Evolutionary conservation across 2,888 invertebrate species (phyloP), one percentile per base, ranked within the genome.

Genomic region (Dione vanillae): DNA sequence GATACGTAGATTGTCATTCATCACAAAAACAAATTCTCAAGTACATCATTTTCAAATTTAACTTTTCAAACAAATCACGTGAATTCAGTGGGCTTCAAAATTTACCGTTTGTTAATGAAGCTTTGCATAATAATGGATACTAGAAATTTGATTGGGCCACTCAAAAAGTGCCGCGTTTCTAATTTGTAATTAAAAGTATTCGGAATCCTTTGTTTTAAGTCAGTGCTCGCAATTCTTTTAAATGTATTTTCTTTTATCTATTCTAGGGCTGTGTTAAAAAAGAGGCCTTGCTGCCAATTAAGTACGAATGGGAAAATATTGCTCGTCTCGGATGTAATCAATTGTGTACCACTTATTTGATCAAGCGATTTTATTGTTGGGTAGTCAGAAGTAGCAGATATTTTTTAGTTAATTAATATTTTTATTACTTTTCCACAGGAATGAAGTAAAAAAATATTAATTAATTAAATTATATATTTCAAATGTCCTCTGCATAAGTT

Each of bases 61-160:
- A 73, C 37, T 67, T 27, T 67, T 10, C 35, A 41, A 65, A 67
- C 56, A 70, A 73, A 71, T 66, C 68, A 68, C 51, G 61, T 54
- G 16, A 62, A 61, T 68, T 68, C 56, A 51, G 54, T 73, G 66
- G 70, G 65, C 70, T 47, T 70, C 67, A 61, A 71, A 68, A 67
- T 41, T 56, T 62, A 65, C 41, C 70, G 65, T 47, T 72, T 67
- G 67, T 73, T 72, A 77, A 77, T 75, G 74, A 73, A 76, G 86
- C 86, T 91, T 91, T 90, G 87, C 90, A 91, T 91, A 89, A 84
- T 87, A 84, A 87, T 85, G 84, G 81, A 81, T 78, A 80, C 72
- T 81, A 85, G 85, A 83, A 79, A 78, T 79, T 82, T 85, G 85
- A 84, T 85, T 87, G 83, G 75, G 78, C 77, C 79, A 66, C 72